phyloP scores from a whole-genome alignment of 2,113 vertebrate species.

The Chaenocephalus aceratus region DNA sequence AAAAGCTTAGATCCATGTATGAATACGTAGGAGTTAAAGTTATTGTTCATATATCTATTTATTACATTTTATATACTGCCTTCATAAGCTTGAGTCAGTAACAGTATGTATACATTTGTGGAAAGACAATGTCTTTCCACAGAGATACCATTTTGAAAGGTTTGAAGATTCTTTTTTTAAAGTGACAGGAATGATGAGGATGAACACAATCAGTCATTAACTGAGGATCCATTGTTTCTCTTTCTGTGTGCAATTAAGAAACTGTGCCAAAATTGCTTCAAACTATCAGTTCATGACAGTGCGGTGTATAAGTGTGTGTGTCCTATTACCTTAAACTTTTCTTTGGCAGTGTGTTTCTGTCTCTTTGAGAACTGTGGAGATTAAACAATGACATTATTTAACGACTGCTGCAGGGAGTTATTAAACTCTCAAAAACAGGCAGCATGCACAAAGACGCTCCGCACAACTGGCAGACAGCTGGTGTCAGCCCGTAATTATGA shows the following conservation, averaged over 20 bases:
- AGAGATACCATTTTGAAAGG: slow-evolving; percentile 8
- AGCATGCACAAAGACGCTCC: slow-evolving; percentile 62
- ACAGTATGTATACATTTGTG: background rate
- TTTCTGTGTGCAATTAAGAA: slow-evolving; percentile 5
- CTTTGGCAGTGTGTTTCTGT: slow-evolving; percentile 95
- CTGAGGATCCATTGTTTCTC: background rate
- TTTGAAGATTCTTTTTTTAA: background rate
- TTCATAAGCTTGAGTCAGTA: background rate
- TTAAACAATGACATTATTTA: slow-evolving; percentile 75
- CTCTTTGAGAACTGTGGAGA: slow-evolving; percentile 87
- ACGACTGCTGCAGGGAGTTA: slow-evolving; percentile 54
- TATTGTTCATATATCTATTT: background rate
- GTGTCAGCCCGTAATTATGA: slow-evolving; percentile 71
- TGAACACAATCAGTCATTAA: slow-evolving; percentile 23
- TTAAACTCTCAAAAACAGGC: slow-evolving; percentile 57
- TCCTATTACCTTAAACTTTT: slow-evolving; percentile 92
- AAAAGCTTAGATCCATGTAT: background rate
- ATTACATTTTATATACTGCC: too few relatives aligned
- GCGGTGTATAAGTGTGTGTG: background rate
- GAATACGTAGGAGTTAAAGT: background rate
- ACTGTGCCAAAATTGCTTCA: background rate
- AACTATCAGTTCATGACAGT: slow-evolving; percentile 10
- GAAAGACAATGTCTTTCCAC: background rate
- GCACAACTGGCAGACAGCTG: slow-evolving; percentile 50
- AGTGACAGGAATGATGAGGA: slow-evolving; percentile 23